Conservation (phyloP, 2,888 invertebrate species). For the Prenolepis imparis region DNA sequence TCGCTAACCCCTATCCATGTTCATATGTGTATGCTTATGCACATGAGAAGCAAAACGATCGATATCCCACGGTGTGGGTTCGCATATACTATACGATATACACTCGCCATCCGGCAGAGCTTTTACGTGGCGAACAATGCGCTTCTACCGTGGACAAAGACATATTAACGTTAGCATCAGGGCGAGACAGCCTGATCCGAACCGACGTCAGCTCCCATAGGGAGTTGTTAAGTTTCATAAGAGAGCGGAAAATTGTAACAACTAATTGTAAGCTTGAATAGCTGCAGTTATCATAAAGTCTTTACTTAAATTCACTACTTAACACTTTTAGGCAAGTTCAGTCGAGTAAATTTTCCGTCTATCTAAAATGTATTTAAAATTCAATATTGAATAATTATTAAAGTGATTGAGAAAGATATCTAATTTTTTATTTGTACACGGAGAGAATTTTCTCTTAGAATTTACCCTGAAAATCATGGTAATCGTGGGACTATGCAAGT, state of each 20-base stretch:
- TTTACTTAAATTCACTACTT: background rate
- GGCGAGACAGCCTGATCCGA: conserved; percentile 11
- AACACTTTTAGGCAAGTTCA: background rate
- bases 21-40: conserved; percentile 18
- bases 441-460: too few species aligned
- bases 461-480: too few species aligned
- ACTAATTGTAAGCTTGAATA: conserved; percentile 1
- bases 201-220: background rate
- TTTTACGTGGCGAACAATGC: conserved; percentile 75
- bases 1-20: conserved; percentile 12
- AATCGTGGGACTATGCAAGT: too few species aligned
- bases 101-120: conserved; percentile 67
- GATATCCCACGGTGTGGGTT: conserved; percentile 70
- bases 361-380: conserved; percentile 13
- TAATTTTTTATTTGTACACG: background rate
- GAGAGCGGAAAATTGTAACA: background rate
- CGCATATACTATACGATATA: conserved; percentile 32
- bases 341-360: background rate
- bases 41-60: conserved; percentile 63
- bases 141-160: conserved; percentile 63
- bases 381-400: background rate
- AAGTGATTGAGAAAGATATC: background rate
- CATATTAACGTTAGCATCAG: conserved; percentile 67
- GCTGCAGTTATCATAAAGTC: background rate
- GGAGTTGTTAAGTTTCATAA: background rate